These are phyloP conservation scores for Platysternon megacephalum DNA, from an alignment of 2,113 vertebrate genomes.

Conservation along the genomic window DNA sequence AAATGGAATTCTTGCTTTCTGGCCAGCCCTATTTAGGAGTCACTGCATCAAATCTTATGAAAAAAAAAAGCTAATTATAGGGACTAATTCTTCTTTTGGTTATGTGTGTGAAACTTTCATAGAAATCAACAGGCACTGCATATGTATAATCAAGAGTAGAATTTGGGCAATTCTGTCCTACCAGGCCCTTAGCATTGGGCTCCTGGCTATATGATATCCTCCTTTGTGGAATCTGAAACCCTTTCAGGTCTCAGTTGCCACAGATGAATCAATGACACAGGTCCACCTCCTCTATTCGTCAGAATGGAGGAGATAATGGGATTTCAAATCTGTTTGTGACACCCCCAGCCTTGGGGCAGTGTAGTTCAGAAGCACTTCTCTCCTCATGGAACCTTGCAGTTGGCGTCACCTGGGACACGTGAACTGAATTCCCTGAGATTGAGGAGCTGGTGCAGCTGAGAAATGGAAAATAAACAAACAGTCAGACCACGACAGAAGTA, in stretches of 20 bases:
- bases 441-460: neutral
- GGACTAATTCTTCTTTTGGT: neutral
- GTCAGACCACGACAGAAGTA: neutral
- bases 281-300: neutral
- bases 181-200: neutral
- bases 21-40: too few species aligned
- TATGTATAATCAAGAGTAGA: neutral
- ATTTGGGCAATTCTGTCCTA: neutral
- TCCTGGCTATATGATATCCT: neutral
- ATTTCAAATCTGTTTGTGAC: neutral
- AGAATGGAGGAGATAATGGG: neutral
- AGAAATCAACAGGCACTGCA: neutral
- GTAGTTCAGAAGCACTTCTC: neutral
- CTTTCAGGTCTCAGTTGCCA: neutral
- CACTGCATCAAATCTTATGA: neutral
- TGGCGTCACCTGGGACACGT: neutral
- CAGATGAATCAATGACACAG: neutral
- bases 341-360: neutral
- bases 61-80: neutral
- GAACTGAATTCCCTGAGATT: neutral
- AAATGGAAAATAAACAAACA: neutral
- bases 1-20: too few species aligned
- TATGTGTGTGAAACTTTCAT: neutral
- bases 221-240: neutral
- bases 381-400: neutral